Evolutionary conservation across 2,797 vertebrate species (phyloP).

Genomic region (Coendou prehensilis): DNA sequence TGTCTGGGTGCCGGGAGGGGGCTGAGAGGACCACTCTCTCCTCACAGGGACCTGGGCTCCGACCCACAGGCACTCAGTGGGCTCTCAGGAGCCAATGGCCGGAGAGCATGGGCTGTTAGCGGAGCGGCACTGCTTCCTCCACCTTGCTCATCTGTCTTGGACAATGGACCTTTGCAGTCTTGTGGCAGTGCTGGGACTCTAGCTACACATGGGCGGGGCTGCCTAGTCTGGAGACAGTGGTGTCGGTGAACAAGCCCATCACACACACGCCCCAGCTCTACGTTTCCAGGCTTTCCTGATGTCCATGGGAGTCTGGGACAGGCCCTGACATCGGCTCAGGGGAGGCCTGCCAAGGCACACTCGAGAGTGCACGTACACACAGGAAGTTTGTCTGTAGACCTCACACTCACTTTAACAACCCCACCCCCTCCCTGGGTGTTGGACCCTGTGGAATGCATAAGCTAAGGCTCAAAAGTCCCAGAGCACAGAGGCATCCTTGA

Average conservation of each 20-base stretch:
- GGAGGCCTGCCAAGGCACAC: neutral
- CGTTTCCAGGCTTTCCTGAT: neutral
- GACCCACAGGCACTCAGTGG: neutral
- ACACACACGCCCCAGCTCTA: neutral
- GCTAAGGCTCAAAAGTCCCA: neutral
- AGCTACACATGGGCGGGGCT: neutral
- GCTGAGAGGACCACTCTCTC: neutral
- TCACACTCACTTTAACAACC: neutral
- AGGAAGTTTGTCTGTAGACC: neutral
- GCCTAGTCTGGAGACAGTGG: accelerated
- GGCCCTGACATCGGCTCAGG: neutral
- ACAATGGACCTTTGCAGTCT: neutral
- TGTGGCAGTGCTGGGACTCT: neutral
- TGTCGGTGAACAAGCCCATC: neutral
- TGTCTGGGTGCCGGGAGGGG: neutral
- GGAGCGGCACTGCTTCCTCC: accelerated
- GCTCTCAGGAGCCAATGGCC: slow-evolving; percentile 49
- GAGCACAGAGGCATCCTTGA: neutral
- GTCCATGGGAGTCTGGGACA: neutral
- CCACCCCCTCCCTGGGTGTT: neutral
- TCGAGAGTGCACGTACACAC: neutral
- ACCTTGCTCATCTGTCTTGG: neutral
- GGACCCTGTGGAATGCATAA: neutral
- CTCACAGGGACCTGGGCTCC: neutral
- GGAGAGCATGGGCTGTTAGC: slow-evolving; percentile 48